Evolutionary conservation across 2,888 invertebrate genomes (phyloP), one percentile per base, ranked within the genome.

Genomic region (Caenorhabditis sp.): DNA sequence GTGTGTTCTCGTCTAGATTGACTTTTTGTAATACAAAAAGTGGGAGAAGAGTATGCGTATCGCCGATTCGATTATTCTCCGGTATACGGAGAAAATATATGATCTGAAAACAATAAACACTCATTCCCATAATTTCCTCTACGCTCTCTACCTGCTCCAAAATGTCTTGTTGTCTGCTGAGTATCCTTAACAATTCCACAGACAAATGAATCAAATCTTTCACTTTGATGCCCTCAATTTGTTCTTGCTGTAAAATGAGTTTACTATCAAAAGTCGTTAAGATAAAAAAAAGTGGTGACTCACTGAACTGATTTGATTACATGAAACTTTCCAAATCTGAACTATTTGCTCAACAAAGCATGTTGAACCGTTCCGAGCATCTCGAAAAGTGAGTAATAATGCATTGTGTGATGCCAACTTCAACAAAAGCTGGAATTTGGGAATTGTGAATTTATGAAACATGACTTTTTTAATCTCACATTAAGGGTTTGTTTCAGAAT

Each of bases 401-500:
- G 64, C 55, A 10, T 80, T 73, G 24, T 78, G 70, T 8, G 66
- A 60, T 1, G 78, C 78, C 0, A 81, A 54, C 66, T 81, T 72
- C 23, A 72, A 57, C 17, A 79, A 57, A 14, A 80, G 62, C 80
- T 80, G 60, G 24, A 72, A 51, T 19, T 12, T 17, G 50, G 21
- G 43, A 23, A 19, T 14, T 1, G 26, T 24, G 14, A 21, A 26
- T 17, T 14, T 12, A 10, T 43, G 0, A 17, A 49, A n/a, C 17
- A 51, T 36, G 21, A 37, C 62, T 72, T 63, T 53, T n/a, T n/a
- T n/a, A n/a, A n/a, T n/a, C n/a, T n/a, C n/a, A 84, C 84, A 49
- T 66, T 70, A n/a, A 86, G 49, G 0, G 86, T 83, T 31, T 78
- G 74, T 59, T 78, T 77, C 24, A 86, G 67, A 23, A 86, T 58